phyloP scores from a whole-genome alignment of 2,113 vertebrate genomes.

The Apodemus sylvaticus region DNA sequence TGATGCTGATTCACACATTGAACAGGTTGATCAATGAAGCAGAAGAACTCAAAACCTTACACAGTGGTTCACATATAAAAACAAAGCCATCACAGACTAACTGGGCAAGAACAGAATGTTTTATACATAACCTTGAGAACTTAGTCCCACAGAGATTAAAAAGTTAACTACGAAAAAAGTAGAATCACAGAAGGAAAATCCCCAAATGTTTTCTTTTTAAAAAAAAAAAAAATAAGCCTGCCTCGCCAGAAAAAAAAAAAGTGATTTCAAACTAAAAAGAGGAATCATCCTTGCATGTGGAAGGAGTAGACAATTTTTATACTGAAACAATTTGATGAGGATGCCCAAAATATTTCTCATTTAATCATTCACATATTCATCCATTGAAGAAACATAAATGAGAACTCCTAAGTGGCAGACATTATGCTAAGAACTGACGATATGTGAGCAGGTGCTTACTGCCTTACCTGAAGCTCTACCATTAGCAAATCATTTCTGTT shows the following conservation, averaged over 20 bases:
- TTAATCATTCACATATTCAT: slow-evolving; percentile 47
- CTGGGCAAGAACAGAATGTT: slow-evolving; percentile 27
- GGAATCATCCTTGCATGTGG: not conserved
- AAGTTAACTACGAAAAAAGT: slow-evolving; percentile 63
- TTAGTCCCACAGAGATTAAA: slow-evolving; percentile 65
- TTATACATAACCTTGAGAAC: slow-evolving; percentile 33
- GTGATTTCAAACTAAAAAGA: slow-evolving; percentile 41
- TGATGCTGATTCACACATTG: not conserved
- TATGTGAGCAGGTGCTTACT: not conserved
- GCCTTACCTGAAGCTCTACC: slow-evolving; percentile 2
- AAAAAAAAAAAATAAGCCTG: slow-evolving; percentile 30
- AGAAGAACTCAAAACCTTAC: not conserved
- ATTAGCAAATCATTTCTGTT: slow-evolving; percentile 4
- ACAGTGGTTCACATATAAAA: not conserved
- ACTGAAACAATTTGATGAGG: slow-evolving; percentile 34
- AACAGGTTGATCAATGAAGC: slow-evolving; percentile 9
- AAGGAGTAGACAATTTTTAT: slow-evolving; percentile 14
- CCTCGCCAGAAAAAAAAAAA: not conserved
- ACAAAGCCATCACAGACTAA: slow-evolving; percentile 5
- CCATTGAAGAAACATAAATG: slow-evolving; percentile 31
- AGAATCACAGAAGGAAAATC: slow-evolving; percentile 50
- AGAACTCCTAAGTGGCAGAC: not conserved
- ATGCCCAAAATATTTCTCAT: slow-evolving; percentile 49
- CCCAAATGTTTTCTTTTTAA: slow-evolving; percentile 36
- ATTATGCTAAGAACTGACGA: not conserved